Evolutionary conservation across 2,888 invertebrate genomes (phyloP).

Genomic region (Resseliella maxima): DNA sequence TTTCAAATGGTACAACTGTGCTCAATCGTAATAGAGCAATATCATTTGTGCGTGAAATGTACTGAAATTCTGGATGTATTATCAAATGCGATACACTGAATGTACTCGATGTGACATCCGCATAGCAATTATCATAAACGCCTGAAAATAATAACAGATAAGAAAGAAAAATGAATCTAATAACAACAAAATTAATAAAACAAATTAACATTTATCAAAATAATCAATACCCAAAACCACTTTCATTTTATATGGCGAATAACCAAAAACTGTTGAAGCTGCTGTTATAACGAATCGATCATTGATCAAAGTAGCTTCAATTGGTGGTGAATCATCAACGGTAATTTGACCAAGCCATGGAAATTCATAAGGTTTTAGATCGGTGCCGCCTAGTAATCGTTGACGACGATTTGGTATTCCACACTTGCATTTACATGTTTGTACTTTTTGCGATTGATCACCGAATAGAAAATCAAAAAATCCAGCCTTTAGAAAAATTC

Average conservation of each 20-base stretch:
- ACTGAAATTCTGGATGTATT: slow-evolving; percentile 70
- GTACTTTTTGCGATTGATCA: not conserved
- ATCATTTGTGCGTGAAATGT: slow-evolving; percentile 69
- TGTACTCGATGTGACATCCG: slow-evolving; percentile 69
- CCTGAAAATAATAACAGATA: too few relatives aligned
- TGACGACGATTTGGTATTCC: slow-evolving; percentile 38
- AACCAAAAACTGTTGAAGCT: slow-evolving; percentile 70
- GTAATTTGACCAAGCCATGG: slow-evolving; percentile 54
- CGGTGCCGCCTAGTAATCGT: slow-evolving; percentile 18
- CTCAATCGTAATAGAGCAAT: slow-evolving; percentile 70
- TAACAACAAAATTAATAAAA: too few relatives aligned
- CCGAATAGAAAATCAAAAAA: slow-evolving; percentile 15
- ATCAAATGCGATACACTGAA: slow-evolving; percentile 69
- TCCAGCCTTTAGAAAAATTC: not conserved
- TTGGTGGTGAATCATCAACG: slow-evolving; percentile 69
- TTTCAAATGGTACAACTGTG: slow-evolving; percentile 69
- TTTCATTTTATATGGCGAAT: slow-evolving; percentile 68
- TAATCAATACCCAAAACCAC: slow-evolving; percentile 71
- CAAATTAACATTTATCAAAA: too few relatives aligned
- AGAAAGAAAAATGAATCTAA: too few relatives aligned
- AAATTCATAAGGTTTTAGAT: slow-evolving; percentile 53
- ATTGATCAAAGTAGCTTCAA: slow-evolving; percentile 70
- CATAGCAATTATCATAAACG: slow-evolving; percentile 69
- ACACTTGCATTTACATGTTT: slow-evolving; percentile 48
- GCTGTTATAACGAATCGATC: slow-evolving; percentile 72